Base-by-base conservation (phyloP, 2,797 vertebrate species). In the Rhynchotus rufescens region DNA sequence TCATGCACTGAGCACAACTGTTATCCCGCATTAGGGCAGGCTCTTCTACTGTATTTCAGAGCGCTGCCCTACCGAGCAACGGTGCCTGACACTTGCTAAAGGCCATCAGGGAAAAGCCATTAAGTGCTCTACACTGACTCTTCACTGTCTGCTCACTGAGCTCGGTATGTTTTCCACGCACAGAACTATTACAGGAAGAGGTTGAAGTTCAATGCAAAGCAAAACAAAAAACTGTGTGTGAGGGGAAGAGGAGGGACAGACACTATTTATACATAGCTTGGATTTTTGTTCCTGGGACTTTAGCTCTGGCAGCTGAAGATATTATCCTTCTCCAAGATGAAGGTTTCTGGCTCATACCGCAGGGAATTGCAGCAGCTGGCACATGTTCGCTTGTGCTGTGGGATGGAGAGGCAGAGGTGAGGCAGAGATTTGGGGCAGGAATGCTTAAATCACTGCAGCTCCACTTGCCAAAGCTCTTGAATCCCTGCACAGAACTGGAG, bases 401-500 rank as follows among this genome's bases (percentile, higher is more conserved):
- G 34, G 57, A 57, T n/a, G 20, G 40, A 84, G 68, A 80, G 25
- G 80, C 52, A 92, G 65, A 90, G 66, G 54, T 57, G 72, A 93
- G 38, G 61, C 71, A 71, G 75, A 84, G 22, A 75, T 82, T 42
- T 64, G 59, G 36, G 59, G 80, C 1, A 80, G 76, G 45, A 94
- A 78, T 42, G 68, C 72, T 77, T 84, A 78, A 71, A 87, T 82
- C 72, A 65, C 66, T 77, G 65, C 52, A 93, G 20, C 88, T 91
- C 49, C 23, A 65, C n/a, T 54, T 23, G 38, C 89, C 90, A 92
- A 76, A 87, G 65, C 51, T 85, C 73, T 76, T 88, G 66, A 92
- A 44, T 85, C 2, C 7, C 82, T 90, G 56, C 52, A 52, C 76
- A 81, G 76, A 57, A 73, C 59, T 47, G 83, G 77, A 95, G 91